A percentile compares a stretch with the other conserved stretches of the same genome.
phyloP scores from a whole-genome alignment of 2,888 invertebrate species.

The Ariolimax columbianus region DNA sequence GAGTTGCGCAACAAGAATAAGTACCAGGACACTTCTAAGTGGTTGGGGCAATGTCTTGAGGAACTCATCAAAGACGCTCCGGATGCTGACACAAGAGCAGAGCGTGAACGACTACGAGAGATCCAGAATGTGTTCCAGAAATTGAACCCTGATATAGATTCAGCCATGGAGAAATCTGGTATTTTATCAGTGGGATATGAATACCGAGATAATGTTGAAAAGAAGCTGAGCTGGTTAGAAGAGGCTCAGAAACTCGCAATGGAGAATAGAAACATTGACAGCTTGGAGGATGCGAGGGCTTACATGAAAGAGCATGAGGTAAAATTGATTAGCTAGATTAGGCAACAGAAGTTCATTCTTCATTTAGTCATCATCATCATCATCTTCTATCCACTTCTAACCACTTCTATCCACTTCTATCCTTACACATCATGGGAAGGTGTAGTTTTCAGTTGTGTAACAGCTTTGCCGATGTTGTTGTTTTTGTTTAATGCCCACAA shows the following conservation, averaged over 20 bases:
- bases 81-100: conserved; percentile 87
- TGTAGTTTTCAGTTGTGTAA: no score
- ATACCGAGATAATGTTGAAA: conserved; percentile 88
- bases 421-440: no score
- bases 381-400: no score
- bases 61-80: conserved; percentile 90
- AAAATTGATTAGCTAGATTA: conserved; percentile 29
- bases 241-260: conserved; percentile 68
- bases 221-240: conserved; percentile 85
- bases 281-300: conserved; percentile 71
- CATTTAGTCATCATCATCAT: no score
- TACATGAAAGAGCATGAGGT: conserved; percentile 75
- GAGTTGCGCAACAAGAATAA: conserved; percentile 69
- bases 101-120: conserved; percentile 88
- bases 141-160: conserved; percentile 92
- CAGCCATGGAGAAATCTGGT: conserved; percentile 94
- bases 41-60: conserved; percentile 94
- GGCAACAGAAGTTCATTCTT: no score
- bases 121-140: conserved; percentile 85
- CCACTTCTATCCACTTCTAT: no score
- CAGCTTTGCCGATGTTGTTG: no score
- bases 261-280: conserved; percentile 70
- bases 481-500: no score
- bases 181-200: conserved; percentile 94
- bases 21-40: conserved; percentile 90